Evolutionary conservation across 2,797 vertebrate genomes (phyloP), one percentile per base, ranked within the genome.

Genomic region (Centropyge bicolor): DNA sequence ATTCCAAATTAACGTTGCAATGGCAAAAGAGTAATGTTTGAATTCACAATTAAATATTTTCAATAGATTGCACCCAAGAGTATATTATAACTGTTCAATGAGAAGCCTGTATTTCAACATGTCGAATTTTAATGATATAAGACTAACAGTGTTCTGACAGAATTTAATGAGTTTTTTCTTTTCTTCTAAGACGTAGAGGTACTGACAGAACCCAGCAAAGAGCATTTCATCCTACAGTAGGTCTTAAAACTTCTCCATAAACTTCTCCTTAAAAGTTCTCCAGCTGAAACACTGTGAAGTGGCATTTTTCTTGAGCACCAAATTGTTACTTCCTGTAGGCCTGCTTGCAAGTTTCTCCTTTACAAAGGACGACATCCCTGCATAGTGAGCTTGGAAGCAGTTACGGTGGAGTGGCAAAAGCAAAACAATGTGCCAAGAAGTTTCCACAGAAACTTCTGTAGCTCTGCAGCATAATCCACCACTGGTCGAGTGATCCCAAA

Each of bases 391-490:
- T 22, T 6, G 20, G 46, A 66, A 12, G 10, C 20, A 36, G 43
- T 35, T 9, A 46, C 20, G 5, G 27, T 9, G 24, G 1, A 43
- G 22, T 38, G 27, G n/a, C 2, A 57, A 19, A 56, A 38, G 11
- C 31, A 70, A 77, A 73, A 52, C 45, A 65, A 20, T 22, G 9
- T 22, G 61, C 70, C 54, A 60, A 43, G 71, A 68, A 59, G 46
- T 17, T 10, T 36, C 31, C 38, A 27, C 57, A 57, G 31, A 62
- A 16, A 48, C 24, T 2, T 31, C 27, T 31, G 27, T 31, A 31
- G 27, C 46, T 35, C 56, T 62, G 56, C 51, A 38, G 52, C 17
- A 57, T 22, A 57, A 68, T 59, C 64, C 19, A 69, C 45, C 13
- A 6, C 20, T 5, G 8, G 61, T 59, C 60, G 27, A 59, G 43